These are phyloP conservation scores for Sesamia nonagrioides DNA, from an alignment of 1,140 invertebrate genomes.

Conservation along the genomic window DNA sequence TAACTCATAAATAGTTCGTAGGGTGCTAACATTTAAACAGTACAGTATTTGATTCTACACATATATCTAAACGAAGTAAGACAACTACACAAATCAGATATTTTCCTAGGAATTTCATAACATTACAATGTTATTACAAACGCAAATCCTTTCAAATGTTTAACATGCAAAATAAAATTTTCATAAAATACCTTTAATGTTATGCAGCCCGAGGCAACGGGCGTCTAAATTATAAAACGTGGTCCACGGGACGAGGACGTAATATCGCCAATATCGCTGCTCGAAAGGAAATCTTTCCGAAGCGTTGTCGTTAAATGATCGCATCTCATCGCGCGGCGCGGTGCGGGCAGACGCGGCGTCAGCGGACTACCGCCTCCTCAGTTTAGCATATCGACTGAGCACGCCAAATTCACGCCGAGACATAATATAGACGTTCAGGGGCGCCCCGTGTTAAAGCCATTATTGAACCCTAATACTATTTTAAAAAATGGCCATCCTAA, in stretches of 20 bases:
- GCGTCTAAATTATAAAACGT: constrained; percentile 71
- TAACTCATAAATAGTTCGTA: constrained; percentile 4
- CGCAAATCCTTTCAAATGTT: constrained; percentile 39
- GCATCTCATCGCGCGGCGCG: constrained; percentile 61
- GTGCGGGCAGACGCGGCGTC: constrained; percentile 78
- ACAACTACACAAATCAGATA: constrained; percentile 6
- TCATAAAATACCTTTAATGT: constrained; percentile 63
- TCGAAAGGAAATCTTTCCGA: constrained; percentile 64
- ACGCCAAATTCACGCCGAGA: constrained; percentile 70
- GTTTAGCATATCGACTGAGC: constrained; percentile 81
- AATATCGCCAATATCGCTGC: constrained; percentile 66
- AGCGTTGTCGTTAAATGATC: constrained; percentile 82
- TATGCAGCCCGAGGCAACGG: constrained; percentile 59
- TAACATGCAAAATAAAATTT: constrained; percentile 64
- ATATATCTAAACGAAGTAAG: neutral
- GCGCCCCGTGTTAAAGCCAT: constrained; percentile 75
- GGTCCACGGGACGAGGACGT: constrained; percentile 59
- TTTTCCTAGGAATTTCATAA: constrained; percentile 32
- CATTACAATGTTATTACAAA: constrained; percentile 9
- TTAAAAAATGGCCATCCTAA: constrained; percentile 83
- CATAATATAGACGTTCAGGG: constrained; percentile 73
- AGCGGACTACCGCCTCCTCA: constrained; percentile 64
- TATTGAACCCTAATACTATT: constrained; percentile 84
- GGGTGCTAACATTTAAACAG: constrained; percentile 27
- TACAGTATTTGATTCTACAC: neutral